Percentiles rank a stretch among this genome's conserved stretches.
phyloP scores from a whole-genome alignment of 2,797 vertebrate genomes.

The Brachyalestes nurse region DNA sequence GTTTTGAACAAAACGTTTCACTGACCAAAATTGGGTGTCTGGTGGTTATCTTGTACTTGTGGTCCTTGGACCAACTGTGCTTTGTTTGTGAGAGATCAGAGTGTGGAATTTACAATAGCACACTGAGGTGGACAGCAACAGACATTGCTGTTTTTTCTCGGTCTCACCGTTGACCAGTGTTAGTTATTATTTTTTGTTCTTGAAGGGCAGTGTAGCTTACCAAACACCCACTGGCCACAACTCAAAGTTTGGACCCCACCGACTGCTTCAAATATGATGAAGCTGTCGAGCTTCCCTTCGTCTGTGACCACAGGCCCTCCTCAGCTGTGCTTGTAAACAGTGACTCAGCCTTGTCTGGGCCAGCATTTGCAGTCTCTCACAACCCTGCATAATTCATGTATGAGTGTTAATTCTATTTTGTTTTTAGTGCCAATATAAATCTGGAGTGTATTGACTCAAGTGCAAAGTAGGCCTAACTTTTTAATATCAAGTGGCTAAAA shows the following conservation, averaged over 20 bases:
- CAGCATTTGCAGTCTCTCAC: constrained; percentile 38
- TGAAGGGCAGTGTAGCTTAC: background rate
- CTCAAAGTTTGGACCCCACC: background rate
- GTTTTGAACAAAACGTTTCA: too few relatives aligned
- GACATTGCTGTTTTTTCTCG: background rate
- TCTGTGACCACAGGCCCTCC: constrained; percentile 1
- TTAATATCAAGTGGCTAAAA: background rate
- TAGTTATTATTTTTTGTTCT: background rate
- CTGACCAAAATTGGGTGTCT: too few relatives aligned
- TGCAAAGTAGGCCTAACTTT: background rate
- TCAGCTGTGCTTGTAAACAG: constrained; percentile 25
- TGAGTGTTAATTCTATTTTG: constrained; percentile 6
- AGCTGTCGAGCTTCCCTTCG: constrained; percentile 10
- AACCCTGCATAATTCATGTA: constrained; percentile 38
- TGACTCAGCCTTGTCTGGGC: constrained; percentile 9
- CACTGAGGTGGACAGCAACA: background rate
- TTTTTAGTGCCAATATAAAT: constrained; percentile 24
- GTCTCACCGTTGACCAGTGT: background rate
- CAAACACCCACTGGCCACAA: background rate
- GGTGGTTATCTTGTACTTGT: too few relatives aligned
- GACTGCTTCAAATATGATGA: constrained; percentile 19
- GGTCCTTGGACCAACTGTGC: too few relatives aligned
- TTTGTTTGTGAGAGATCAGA: too few relatives aligned
- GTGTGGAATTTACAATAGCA: background rate
- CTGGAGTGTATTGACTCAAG: constrained; percentile 14